Evolutionary conservation across 2,113 vertebrate species (phyloP).

Genomic region (Otis tarda): DNA sequence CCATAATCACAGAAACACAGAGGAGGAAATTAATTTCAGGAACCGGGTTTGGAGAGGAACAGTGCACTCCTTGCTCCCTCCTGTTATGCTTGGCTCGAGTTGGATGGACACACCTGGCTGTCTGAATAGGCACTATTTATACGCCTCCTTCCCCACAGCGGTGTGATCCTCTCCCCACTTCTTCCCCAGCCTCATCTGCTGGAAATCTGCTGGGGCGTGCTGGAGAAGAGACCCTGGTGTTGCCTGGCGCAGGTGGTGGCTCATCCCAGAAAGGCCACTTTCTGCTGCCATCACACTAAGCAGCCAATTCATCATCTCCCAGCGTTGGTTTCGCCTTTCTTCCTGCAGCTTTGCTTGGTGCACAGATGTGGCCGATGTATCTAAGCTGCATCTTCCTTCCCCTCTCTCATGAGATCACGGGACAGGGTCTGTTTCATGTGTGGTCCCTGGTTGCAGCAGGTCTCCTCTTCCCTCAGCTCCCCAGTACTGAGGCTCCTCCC

Average conservation of each 20-base stretch:
- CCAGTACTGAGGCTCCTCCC: neutral
- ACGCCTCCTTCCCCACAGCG: neutral
- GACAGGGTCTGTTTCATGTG: neutral
- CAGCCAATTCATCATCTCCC: neutral
- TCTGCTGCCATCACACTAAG: neutral
- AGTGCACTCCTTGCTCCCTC: neutral
- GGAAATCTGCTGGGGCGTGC: neutral
- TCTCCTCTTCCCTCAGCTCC: neutral
- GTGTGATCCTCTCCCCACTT: neutral
- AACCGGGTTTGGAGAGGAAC: slow-evolving; percentile 21
- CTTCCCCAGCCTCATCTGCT: neutral
- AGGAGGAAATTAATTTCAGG: slow-evolving; percentile 50
- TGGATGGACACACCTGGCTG: slow-evolving; percentile 19
- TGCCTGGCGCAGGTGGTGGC: rapidly evolving
- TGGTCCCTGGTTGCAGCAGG: neutral
- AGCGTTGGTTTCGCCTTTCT: neutral
- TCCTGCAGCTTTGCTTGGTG: neutral
- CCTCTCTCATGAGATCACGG: neutral
- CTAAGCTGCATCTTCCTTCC: neutral
- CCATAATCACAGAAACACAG: neutral
- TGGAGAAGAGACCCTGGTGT: neutral
- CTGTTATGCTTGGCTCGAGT: slow-evolving; percentile 25
- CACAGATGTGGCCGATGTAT: too few species aligned
- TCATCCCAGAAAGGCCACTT: neutral
- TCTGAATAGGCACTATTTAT: slow-evolving; percentile 41